A percentile compares a stretch with the other conserved stretches of the same genome.
Evolutionary conservation across 2,888 invertebrate genomes (phyloP).

Genomic region (Meloe dianella): DNA sequence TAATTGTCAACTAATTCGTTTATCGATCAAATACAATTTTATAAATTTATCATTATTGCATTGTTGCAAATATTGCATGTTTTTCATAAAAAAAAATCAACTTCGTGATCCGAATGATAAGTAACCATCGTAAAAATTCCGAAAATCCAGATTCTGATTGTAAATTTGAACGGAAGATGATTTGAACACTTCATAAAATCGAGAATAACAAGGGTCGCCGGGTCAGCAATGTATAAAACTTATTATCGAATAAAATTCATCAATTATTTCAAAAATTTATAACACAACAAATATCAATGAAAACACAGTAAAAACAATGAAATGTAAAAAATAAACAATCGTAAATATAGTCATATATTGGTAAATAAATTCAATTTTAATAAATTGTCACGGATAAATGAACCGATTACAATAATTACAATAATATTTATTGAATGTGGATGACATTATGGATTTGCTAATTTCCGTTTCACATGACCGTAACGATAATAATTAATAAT

Average conservation of each 20-base stretch:
- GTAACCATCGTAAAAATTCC: slow-evolving; percentile 13
- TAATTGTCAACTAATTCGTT: background rate
- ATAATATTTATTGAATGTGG: no score
- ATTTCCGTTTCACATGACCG: no score
- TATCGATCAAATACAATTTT: background rate
- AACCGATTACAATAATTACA: no score
- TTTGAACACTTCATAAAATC: slow-evolving; percentile 17
- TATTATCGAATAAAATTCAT: background rate
- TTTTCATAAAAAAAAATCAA: background rate
- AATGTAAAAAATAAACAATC: background rate
- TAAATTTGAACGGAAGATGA: slow-evolving; percentile 20
- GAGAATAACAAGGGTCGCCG: slow-evolving; percentile 13
- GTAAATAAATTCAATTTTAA: background rate
- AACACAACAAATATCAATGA: background rate
- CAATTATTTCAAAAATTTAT: background rate
- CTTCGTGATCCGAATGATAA: background rate
- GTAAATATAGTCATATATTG: background rate
- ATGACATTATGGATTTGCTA: no score
- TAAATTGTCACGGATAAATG: no score
- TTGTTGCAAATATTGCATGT: background rate
- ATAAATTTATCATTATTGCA: background rate
- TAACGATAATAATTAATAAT: no score
- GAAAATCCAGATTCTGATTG: slow-evolving; percentile 22
- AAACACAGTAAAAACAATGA: background rate
- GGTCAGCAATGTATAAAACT: slow-evolving; percentile 9